These are phyloP conservation scores for Oxygymnocypris stewartii DNA, from an alignment of 2,113 vertebrate species.

Conservation along the genomic window DNA sequence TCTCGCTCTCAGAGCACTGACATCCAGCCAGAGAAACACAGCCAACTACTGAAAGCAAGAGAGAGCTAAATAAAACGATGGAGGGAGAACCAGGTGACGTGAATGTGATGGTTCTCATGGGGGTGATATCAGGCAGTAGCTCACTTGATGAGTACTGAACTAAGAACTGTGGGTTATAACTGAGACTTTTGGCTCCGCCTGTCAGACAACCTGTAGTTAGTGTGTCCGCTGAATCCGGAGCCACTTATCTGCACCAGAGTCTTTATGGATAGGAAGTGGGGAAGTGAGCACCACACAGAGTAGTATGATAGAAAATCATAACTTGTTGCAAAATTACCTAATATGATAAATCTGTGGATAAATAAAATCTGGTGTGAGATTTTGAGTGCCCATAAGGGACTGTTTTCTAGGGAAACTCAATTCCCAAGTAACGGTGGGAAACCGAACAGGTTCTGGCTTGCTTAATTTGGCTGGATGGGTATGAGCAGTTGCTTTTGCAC, in stretches of 20 bases:
- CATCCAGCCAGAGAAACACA: constrained; percentile 32
- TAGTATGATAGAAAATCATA: not conserved
- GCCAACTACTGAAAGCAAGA: not conserved
- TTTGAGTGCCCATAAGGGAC: not conserved
- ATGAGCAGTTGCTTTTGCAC: not conserved
- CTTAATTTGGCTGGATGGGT: not conserved
- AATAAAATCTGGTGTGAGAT: constrained; percentile 2
- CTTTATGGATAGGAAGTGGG: too few relatives aligned
- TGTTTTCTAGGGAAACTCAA: not conserved
- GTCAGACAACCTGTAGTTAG: constrained; percentile 35
- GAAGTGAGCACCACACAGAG: not conserved
- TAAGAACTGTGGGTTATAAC: constrained; percentile 24
- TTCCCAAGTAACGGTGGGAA: not conserved
- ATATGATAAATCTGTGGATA: not conserved
- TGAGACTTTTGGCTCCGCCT: constrained; percentile 9
- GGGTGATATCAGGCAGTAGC: constrained; percentile 28
- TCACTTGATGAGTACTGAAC: constrained; percentile 13
- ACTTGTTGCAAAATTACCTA: not conserved
- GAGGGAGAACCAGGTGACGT: not conserved
- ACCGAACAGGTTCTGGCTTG: not conserved
- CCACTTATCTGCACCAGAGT: constrained; percentile 7
- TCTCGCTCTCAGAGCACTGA: not conserved
- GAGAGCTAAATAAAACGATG: constrained; percentile 5
- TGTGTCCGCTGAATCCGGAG: not conserved
- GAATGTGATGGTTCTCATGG: constrained; percentile 14